phyloP scores from a whole-genome alignment of 2,888 invertebrate genomes.

The Orchesella flavescens region DNA sequence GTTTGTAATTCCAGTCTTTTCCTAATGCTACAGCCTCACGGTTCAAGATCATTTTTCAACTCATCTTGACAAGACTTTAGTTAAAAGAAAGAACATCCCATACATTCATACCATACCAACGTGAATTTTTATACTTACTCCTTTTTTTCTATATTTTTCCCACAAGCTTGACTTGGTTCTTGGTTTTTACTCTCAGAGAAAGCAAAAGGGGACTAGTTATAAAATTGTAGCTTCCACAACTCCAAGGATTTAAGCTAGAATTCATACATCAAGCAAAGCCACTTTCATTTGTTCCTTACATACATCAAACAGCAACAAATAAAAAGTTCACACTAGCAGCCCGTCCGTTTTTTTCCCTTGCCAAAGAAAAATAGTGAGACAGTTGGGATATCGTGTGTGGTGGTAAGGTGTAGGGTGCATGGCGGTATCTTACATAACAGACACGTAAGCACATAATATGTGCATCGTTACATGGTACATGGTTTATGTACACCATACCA shows the following conservation, averaged over 20 bases:
- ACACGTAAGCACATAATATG: too few relatives aligned
- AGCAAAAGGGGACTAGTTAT: background rate
- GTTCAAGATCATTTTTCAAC: conserved; percentile 62
- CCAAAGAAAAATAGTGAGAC: too few relatives aligned
- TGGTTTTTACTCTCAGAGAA: background rate
- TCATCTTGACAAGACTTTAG: conserved; percentile 54
- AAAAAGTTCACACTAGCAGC: conserved; percentile 34
- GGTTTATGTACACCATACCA: too few relatives aligned
- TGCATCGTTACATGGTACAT: too few relatives aligned
- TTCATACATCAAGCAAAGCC: conserved; percentile 54
- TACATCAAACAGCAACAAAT: conserved; percentile 28
- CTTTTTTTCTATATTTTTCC: background rate
- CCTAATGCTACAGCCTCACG: conserved; percentile 49
- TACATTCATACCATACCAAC: background rate
- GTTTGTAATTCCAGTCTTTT: conserved; percentile 35
- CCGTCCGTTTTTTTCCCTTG: background rate
- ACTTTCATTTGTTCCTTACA: conserved; percentile 54
- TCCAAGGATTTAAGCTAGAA: background rate
- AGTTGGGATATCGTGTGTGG: too few relatives aligned
- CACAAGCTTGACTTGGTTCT: background rate
- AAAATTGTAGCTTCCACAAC: conserved; percentile 1
- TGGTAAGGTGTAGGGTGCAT: too few relatives aligned
- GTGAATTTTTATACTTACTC: conserved; percentile 7
- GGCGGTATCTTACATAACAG: too few relatives aligned
- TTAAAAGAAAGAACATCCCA: conserved; percentile 16